A percentile compares a stretch with the other conserved stretches of the same genome.
Evolutionary conservation across 1,140 invertebrate genomes (phyloP).

Genomic region (Lordiphosa stackelbergi): DNA sequence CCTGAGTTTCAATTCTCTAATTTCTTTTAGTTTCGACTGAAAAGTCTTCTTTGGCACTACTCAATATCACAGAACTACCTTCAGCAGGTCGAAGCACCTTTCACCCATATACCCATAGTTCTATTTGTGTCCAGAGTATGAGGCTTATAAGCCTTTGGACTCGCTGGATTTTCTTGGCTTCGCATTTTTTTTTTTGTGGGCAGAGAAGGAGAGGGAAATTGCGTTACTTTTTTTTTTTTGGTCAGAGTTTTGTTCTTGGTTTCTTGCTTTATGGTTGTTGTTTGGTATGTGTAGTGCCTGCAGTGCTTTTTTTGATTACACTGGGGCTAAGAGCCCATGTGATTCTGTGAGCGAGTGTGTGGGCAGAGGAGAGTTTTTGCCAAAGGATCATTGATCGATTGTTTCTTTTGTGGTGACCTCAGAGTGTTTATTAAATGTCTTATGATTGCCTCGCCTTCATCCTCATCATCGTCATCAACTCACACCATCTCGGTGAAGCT

Average conservation of each 20-base stretch:
- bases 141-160: conserved; percentile 12
- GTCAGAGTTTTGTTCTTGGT: conserved; percentile 10
- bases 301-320: conserved; percentile 34
- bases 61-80: too few relatives aligned
- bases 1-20: too few relatives aligned
- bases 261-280: conserved; percentile 6
- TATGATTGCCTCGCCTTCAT: conserved; percentile 45
- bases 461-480: conserved; percentile 17
- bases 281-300: conserved; percentile 10
- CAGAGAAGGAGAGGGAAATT: conserved; percentile 22
- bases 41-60: too few relatives aligned
- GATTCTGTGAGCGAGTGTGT: conserved; percentile 12
- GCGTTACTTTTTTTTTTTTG: conserved; percentile 24
- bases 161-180: conserved; percentile 42
- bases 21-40: too few relatives aligned
- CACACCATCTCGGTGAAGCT: conserved; percentile 48
- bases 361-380: conserved; percentile 15
- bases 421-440: conserved; percentile 18
- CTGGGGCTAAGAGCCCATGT: conserved; percentile 14
- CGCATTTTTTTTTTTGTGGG: conserved; percentile 11
- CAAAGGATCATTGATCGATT: conserved; percentile 11
- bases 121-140: conserved; percentile 4
- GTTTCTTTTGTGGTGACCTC: conserved; percentile 4
- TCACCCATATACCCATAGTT: too few relatives aligned
- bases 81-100: too few relatives aligned